Base-by-base conservation (phyloP, 2,113 vertebrate species). In the Rhinogobius similis region DNA sequence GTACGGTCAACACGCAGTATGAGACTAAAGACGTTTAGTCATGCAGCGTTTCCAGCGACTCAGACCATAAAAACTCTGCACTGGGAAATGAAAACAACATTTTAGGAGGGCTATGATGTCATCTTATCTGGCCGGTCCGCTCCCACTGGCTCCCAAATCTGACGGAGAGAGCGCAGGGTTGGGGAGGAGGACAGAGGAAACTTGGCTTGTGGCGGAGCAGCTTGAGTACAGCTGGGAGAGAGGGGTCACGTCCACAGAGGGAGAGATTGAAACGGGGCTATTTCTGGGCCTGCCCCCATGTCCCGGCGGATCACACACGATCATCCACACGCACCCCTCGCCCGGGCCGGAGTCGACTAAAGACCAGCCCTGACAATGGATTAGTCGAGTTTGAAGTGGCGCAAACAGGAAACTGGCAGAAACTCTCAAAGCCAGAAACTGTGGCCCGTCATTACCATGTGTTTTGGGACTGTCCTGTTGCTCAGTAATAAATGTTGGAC, bases 241-340 rank as follows among this genome's bases (percentile, higher is more conserved):
- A 85, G 84, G 82, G 90, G 90, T 89, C 88, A 91, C 58, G 76
- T 88, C 84, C 86, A 89, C 77, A 79, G 85, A 89, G 88, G 88
- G 87, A 86, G 84, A 85, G 84, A 90, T 85, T 87, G 82, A 89
- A 89, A 86, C 64, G 50, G 55, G 86, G 84, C 86, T 90, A 91
- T 91, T 89, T 90, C 84, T 88, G 82, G 86, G 78, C 64, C 74
- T 77, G 59, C 80, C 82, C 85, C 74, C 77, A 32, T 68, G 27
- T 61, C 56, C 83, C 85, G 75, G 72, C 69, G 75, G 14, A 85
- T 83, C 81, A 65, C 87, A 85, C 82, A 87, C 86, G 75, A 89
- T 89, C 87, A 85, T 88, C 84, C 86, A 78, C 86, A 87, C 82
- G 9, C 52, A 23, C 13, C 82, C 84, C 83, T 88, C 86, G 6